Conservation (phyloP, 2,113 vertebrate species). For the Machaerirhynchus nigripectus region DNA sequence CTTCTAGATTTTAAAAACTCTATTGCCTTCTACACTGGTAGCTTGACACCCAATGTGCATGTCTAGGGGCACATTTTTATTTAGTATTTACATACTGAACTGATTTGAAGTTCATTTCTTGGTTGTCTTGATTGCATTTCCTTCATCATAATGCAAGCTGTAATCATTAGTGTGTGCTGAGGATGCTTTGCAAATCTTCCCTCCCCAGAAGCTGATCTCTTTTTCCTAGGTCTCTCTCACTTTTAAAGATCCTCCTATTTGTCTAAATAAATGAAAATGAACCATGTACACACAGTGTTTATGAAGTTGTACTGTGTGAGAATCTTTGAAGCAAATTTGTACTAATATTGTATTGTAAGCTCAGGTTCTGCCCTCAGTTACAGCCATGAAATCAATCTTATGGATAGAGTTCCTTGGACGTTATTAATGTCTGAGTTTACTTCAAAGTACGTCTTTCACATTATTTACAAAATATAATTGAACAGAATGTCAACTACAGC, state of each 20-base stretch:
- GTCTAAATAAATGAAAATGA: background rate
- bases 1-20: background rate
- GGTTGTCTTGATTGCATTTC: background rate
- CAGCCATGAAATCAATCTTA: background rate
- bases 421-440: background rate
- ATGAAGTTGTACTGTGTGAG: background rate
- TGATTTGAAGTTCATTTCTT: background rate
- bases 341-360: background rate
- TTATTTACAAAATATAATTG: background rate
- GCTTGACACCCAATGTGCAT: background rate
- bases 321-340: background rate
- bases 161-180: background rate
- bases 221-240: background rate
- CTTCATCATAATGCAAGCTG: background rate
- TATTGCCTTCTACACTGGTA: background rate
- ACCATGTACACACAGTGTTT: too few species aligned
- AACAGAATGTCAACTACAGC: background rate
- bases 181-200: background rate
- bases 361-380: background rate
- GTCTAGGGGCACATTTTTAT: background rate
- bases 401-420: fast-evolving
- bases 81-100: background rate
- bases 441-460: background rate
- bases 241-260: background rate
- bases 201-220: background rate